phyloP scores from a whole-genome alignment of 2,113 vertebrate genomes.

The Enhydra lutris region DNA sequence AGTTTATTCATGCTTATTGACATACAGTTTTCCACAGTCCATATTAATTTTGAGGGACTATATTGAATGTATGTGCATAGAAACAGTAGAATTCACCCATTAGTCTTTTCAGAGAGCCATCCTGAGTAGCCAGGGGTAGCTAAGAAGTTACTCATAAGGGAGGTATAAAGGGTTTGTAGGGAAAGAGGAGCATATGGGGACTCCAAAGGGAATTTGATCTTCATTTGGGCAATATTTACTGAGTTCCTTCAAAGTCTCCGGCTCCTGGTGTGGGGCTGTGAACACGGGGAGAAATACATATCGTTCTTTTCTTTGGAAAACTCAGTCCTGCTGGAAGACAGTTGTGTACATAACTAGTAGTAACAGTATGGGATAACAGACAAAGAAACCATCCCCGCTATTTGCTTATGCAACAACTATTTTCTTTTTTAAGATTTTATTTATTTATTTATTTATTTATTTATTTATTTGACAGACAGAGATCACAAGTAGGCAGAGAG shows the following conservation, averaged over 20 bases:
- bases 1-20: neutral
- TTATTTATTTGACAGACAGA: too few species aligned
- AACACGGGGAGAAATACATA: neutral
- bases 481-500: too few species aligned
- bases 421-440: neutral
- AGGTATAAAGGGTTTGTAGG: neutral
- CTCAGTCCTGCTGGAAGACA: neutral
- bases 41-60: neutral
- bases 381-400: neutral
- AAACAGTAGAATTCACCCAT: neutral
- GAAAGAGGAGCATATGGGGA: neutral
- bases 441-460: too few species aligned
- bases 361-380: neutral
- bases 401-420: neutral
- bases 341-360: neutral
- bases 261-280: neutral
- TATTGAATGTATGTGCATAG: neutral
- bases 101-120: neutral
- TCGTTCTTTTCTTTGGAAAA: neutral
- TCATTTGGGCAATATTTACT: neutral
- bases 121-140: neutral
- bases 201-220: neutral
- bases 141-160: neutral
- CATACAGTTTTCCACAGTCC: neutral
- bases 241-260: neutral